phyloP scores from a whole-genome alignment of 2,888 invertebrate genomes.

The Norana najaformis region DNA sequence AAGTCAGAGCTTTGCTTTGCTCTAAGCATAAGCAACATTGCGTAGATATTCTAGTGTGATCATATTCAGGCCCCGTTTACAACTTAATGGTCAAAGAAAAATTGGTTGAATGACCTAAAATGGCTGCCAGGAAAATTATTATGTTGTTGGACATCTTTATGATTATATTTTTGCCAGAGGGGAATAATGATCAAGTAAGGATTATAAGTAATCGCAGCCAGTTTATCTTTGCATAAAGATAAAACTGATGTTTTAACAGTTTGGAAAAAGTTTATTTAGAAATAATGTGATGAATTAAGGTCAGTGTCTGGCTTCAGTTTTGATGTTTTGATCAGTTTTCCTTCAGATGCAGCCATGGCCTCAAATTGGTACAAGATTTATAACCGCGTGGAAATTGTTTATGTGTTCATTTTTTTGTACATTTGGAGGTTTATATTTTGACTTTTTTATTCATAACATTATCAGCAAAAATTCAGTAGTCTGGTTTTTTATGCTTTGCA shows the following conservation, averaged over 20 bases:
- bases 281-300: background rate
- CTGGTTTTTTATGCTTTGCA: background rate
- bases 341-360: constrained; percentile 1
- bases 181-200: background rate
- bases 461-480: background rate
- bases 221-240: background rate
- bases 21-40: background rate
- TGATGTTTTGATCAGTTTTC: background rate
- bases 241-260: background rate
- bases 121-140: background rate
- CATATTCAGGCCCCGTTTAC: background rate
- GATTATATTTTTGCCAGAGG: background rate
- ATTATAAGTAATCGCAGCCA: background rate
- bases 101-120: background rate
- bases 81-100: background rate
- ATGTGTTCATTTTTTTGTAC: background rate
- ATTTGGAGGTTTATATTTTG: background rate
- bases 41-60: too few species aligned
- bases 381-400: background rate
- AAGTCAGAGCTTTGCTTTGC: background rate
- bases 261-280: background rate
- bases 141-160: background rate
- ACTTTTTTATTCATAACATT: background rate
- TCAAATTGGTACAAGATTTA: background rate
- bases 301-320: background rate